phyloP scores from a whole-genome alignment of 1,140 invertebrate species.

The Halictus rubicundus region DNA sequence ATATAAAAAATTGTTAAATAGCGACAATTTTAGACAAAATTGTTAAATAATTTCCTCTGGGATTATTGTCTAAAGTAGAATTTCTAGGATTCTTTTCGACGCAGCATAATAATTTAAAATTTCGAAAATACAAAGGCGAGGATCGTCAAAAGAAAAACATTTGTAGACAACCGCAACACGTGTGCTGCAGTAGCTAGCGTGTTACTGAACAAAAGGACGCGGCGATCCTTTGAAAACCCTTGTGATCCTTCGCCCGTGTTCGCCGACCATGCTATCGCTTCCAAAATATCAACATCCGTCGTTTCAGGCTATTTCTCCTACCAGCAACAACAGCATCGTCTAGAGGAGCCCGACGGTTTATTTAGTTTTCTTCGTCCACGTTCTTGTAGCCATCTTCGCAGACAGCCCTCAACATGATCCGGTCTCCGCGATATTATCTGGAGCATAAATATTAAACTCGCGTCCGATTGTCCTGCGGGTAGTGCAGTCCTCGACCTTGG shows the following conservation, averaged over 20 bases:
- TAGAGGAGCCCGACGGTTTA: constrained; percentile 4
- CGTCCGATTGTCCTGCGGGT: background rate
- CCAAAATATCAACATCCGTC: constrained; percentile 51
- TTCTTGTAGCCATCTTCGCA: background rate
- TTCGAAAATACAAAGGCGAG: background rate
- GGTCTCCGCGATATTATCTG: constrained; percentile 12
- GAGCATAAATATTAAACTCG: constrained; percentile 50
- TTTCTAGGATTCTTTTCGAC: too few species aligned
- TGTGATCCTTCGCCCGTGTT: background rate
- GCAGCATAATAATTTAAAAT: background rate
- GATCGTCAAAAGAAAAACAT: too few species aligned
- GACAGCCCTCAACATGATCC: constrained; percentile 3
- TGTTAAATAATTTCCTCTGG: too few species aligned
- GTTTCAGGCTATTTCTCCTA: background rate
- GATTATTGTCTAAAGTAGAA: too few species aligned
- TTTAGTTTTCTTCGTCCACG: constrained; percentile 43
- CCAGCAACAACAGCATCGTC: background rate
- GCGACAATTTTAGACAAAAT: too few species aligned
- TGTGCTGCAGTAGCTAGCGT: background rate
- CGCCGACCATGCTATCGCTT: background rate
- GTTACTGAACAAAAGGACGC: background rate
- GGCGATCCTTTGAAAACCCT: background rate
- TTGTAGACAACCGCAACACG: background rate
- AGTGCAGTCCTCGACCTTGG: background rate
- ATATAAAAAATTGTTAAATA: too few species aligned